Percentiles rank a stretch among this genome's conserved stretches.
Evolutionary conservation across 2,113 vertebrate species (phyloP).

Genomic region (Tympanuchus pallidicinctus): DNA sequence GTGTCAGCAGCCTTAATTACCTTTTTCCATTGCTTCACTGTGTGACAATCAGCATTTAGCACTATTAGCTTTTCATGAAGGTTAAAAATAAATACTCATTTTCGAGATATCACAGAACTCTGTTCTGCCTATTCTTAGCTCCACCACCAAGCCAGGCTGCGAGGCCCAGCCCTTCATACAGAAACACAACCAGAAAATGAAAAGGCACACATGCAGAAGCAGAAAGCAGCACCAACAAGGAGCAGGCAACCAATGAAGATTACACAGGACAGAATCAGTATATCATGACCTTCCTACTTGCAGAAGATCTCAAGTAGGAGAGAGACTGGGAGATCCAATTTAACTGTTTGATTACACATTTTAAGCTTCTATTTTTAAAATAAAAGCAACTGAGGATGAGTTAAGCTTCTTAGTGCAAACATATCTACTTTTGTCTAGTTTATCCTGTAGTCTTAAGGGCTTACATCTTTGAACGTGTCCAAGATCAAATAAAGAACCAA

Average conservation of each 20-base stretch:
- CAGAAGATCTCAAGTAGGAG: background rate
- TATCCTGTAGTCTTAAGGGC: slow-evolving; percentile 65
- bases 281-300: background rate
- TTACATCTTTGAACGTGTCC: slow-evolving; percentile 50
- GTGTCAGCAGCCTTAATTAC: background rate
- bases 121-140: background rate
- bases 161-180: background rate
- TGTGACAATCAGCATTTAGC: background rate
- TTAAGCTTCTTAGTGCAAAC: slow-evolving; percentile 63
- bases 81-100: background rate
- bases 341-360: slow-evolving; percentile 3
- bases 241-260: background rate
- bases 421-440: slow-evolving; percentile 63
- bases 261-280: background rate
- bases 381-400: slow-evolving; percentile 51
- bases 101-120: background rate
- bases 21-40: background rate
- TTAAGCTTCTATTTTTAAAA: slow-evolving; percentile 66
- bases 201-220: rapidly evolving
- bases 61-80: background rate
- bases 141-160: background rate
- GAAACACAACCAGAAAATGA: background rate
- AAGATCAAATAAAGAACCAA: slow-evolving; percentile 61
- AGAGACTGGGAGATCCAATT: background rate
- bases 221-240: background rate